A percentile compares a stretch with the other conserved stretches of the same genome.
Evolutionary conservation across 2,797 vertebrate genomes (phyloP).

Genomic region (Tinamus major): DNA sequence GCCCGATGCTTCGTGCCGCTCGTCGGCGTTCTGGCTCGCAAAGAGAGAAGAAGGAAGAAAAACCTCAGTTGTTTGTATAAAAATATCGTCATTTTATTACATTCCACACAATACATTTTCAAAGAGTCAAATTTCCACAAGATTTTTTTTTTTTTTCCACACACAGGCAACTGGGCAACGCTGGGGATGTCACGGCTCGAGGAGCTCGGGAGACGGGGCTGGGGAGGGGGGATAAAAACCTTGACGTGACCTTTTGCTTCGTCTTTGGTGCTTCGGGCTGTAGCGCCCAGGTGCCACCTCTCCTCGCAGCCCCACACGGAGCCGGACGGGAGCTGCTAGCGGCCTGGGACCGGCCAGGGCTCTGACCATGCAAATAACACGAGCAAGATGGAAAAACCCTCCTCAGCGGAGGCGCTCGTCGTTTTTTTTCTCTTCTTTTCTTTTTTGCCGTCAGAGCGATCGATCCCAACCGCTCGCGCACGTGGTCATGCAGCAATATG

Average conservation of each 20-base stretch:
- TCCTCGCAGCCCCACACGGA: conserved; percentile 24
- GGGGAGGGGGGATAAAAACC: conserved; percentile 77
- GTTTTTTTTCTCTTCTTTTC: too few relatives aligned
- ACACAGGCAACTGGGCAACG: conserved; percentile 84
- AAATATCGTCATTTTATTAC: conserved; percentile 98
- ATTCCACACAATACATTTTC: conserved; percentile 93
- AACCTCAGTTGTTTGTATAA: conserved; percentile 88
- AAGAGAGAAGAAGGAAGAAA: conserved; percentile 70
- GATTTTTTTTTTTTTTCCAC: conserved; percentile 78
- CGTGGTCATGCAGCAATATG: conserved; percentile 58
- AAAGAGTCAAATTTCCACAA: conserved; percentile 92
- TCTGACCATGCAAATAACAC: conserved; percentile 52
- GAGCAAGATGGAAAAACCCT: conserved; percentile 48
- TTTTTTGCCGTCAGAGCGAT: conserved; percentile 56
- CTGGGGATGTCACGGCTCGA: conserved; percentile 77
- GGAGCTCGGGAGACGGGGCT: conserved; percentile 68
- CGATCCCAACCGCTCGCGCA: conserved; percentile 54
- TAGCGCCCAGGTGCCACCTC: conserved; percentile 67
- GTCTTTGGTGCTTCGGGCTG: conserved; percentile 80
- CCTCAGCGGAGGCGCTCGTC: conserved; percentile 51
- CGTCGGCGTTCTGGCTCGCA: conserved; percentile 51
- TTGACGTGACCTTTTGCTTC: conserved; percentile 70
- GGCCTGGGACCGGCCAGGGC: background rate
- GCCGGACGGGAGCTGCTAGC: background rate
- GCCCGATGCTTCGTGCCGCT: conserved; percentile 27